Percentiles rank a stretch among this genome's conserved stretches.
Evolutionary conservation across 2,113 vertebrate species (phyloP).

Genomic region (Epinephelus moara): DNA sequence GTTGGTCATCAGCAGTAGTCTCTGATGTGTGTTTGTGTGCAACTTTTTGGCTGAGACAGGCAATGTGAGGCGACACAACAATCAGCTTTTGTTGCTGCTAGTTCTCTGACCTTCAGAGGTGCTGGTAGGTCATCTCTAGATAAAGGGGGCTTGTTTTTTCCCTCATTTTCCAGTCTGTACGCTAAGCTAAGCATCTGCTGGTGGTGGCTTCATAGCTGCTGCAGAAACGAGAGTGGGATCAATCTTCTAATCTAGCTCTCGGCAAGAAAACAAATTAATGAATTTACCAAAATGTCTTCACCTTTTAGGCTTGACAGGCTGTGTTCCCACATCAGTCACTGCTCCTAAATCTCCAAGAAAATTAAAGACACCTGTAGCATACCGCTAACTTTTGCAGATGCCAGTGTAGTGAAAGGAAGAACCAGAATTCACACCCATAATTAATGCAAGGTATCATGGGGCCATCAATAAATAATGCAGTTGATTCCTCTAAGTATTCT

Average conservation of each 20-base stretch:
- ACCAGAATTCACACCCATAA: too few species aligned
- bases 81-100: too few species aligned
- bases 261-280: neutral
- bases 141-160: too few species aligned
- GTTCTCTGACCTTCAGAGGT: too few species aligned
- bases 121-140: too few species aligned
- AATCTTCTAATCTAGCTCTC: neutral
- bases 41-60: too few species aligned
- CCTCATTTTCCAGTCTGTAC: too few species aligned
- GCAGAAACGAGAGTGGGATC: neutral
- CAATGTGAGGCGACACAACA: too few species aligned
- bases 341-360: neutral
- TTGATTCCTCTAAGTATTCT: conserved; percentile 31
- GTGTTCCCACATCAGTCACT: neutral
- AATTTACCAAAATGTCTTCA: neutral
- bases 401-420: neutral
- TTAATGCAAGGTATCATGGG: neutral
- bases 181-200: too few species aligned
- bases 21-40: too few species aligned
- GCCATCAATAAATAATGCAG: neutral
- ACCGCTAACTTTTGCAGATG: neutral
- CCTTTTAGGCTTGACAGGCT: neutral
- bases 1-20: too few species aligned
- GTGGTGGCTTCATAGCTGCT: neutral
- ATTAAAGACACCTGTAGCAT: neutral